phyloP scores from a whole-genome alignment of 1,140 invertebrate species.

The Spodoptera litura region DNA sequence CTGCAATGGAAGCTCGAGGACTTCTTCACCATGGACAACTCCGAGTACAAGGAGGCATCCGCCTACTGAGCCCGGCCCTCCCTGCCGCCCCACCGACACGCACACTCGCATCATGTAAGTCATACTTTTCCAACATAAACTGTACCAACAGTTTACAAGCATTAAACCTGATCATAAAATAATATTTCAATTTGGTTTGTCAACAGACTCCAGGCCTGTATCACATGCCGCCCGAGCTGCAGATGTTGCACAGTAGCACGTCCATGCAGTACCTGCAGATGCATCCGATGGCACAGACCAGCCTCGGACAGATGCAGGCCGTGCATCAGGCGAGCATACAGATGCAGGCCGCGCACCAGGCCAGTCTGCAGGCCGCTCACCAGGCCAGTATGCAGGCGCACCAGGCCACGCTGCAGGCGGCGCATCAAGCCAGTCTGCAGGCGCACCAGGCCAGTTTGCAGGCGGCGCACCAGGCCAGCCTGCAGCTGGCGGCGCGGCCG shows the following conservation, averaged over 20 bases:
- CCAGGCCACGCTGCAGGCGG: slow-evolving; percentile 30
- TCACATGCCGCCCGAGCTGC: slow-evolving; percentile 83
- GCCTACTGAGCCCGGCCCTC: slow-evolving; percentile 93
- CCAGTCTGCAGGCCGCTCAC: slow-evolving; percentile 31
- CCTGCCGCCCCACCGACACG: slow-evolving; percentile 87
- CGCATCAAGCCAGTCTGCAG: slow-evolving; percentile 49
- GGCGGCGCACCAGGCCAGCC: slow-evolving; percentile 31
- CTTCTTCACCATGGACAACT: slow-evolving; percentile 99
- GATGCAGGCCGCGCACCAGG: slow-evolving; percentile 51
- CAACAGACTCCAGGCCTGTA: slow-evolving; percentile 75
- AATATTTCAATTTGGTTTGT: slow-evolving; percentile 6
- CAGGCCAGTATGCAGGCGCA: slow-evolving; percentile 51
- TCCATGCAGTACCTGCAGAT: slow-evolving; percentile 77
- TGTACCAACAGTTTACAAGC: neutral
- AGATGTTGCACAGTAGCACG: slow-evolving; percentile 76
- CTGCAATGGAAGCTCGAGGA: slow-evolving; percentile 99
- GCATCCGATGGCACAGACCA: slow-evolving; percentile 64
- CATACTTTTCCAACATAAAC: neutral
- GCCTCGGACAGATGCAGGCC: slow-evolving; percentile 56
- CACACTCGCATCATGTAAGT: slow-evolving; percentile 75
- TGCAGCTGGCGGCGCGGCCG: slow-evolving; percentile 45
- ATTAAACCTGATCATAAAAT: neutral
- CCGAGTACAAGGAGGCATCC: slow-evolving; percentile 99
- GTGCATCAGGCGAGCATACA: slow-evolving; percentile 42
- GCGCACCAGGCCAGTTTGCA: slow-evolving; percentile 47